A percentile compares a stretch with the other conserved stretches of the same genome.
Conservation (phyloP, 2,888 invertebrate genomes). For the Erebia ligea region DNA sequence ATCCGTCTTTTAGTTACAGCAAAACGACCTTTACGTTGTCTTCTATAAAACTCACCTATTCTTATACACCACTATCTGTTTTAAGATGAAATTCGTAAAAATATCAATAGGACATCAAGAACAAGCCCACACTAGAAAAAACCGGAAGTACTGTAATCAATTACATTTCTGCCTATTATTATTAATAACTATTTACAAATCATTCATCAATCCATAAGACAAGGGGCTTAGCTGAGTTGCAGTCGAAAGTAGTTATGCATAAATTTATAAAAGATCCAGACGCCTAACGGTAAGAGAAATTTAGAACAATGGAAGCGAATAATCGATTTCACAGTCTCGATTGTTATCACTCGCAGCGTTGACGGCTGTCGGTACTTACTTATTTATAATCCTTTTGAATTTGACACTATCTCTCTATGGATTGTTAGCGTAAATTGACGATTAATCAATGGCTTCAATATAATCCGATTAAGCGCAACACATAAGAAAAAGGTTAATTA, state of each 20-base stretch:
- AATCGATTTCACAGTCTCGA: constrained; percentile 48
- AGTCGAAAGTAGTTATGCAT: constrained; percentile 23
- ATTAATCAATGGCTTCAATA: constrained; percentile 13
- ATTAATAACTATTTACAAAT: constrained; percentile 15
- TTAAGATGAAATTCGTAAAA: neutral
- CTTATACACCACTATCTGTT: neutral
- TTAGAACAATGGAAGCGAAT: constrained; percentile 40
- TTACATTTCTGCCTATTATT: neutral
- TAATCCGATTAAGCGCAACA: constrained; percentile 20
- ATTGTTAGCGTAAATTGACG: constrained; percentile 25
- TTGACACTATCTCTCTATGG: constrained; percentile 30
- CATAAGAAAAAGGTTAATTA: neutral
- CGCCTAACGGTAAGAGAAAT: constrained; percentile 40
- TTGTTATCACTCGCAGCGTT: constrained; percentile 40
- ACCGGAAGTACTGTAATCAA: neutral
- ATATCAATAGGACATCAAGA: too few relatives aligned
- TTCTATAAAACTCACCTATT: neutral
- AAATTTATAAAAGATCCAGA: constrained; percentile 22
- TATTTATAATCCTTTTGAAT: constrained; percentile 27
- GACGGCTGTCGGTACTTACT: constrained; percentile 37
- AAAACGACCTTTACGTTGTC: neutral
- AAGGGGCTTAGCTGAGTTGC: constrained; percentile 15
- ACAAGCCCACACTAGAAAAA: neutral
- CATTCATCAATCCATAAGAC: constrained; percentile 8
- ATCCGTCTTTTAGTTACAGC: constrained; percentile 7